Conservation (phyloP, 2,797 vertebrate genomes). For the Lycodopsis pacificus region DNA sequence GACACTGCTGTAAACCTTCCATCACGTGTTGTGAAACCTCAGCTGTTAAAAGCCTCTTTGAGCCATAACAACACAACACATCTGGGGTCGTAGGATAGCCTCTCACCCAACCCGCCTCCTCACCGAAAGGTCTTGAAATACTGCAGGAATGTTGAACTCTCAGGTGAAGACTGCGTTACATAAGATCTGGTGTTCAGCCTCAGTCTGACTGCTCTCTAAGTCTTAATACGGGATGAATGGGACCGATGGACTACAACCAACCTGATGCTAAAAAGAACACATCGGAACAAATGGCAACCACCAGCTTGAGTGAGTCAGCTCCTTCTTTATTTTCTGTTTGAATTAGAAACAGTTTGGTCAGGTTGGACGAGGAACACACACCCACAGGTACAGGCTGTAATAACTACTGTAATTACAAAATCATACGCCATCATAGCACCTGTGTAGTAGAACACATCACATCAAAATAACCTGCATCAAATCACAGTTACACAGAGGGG, state of each 20-base stretch:
- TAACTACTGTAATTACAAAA: not conserved
- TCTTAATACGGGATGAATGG: not conserved
- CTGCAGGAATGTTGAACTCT: not conserved
- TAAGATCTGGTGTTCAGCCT: not conserved
- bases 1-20: not conserved
- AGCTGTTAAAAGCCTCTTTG: not conserved
- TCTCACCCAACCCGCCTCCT: slow-evolving; percentile 27
- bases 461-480: not conserved
- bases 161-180: not conserved
- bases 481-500: not conserved
- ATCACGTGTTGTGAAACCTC: not conserved
- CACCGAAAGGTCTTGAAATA: not conserved
- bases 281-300: not conserved
- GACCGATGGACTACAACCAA: not conserved
- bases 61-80: slow-evolving; percentile 22
- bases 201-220: not conserved
- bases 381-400: not conserved
- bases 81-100: slow-evolving; percentile 8
- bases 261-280: not conserved
- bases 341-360: not conserved
- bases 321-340: not conserved
- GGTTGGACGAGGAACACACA: not conserved
- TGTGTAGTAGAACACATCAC: not conserved
- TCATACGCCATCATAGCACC: not conserved
- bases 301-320: not conserved